Base-by-base conservation (phyloP, 1,140 invertebrate species). In the Coenobita brevimanus region DNA sequence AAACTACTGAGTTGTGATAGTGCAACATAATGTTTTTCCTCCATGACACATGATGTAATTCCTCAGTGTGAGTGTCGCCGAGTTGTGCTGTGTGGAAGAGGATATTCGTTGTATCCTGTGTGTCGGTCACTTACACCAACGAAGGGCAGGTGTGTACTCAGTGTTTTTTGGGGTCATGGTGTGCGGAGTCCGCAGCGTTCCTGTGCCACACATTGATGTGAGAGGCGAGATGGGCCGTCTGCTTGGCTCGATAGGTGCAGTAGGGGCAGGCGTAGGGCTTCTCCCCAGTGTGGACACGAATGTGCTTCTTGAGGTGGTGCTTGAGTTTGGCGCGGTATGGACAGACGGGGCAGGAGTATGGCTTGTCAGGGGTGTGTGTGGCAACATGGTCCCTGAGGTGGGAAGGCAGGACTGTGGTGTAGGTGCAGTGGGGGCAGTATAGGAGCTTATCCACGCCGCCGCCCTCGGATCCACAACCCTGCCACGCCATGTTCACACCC, bases 301-400 rank as follows among this genome's bases (percentile, higher is more conserved):
- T 87, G 33, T 87, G 84, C 30, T 80, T 87, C 38, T 79, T 80
- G 54, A 87, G 38, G 54, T 80, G 60, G 21, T 87, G 57, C 38
- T 87, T 87, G 43, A 75, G 78, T 38, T 54, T 80, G 24, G 62
- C 50, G 27, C 57, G 43, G 67, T 87, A 87, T 46, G 76, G 38
- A 57, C 84, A 87, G 15, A 50, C 54, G 41, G 75, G 41, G 67
- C 84, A 87, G 24, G 75, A 54, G 50, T 64, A 87, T n/a, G 84
- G 84, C 46, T 80, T 87, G 57, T 87, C 84, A 50, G 73, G 73
- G n/a, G 84, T 87, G 76, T 87, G 84, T 50, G 75, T 87, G 41
- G 73, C 54, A 13, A 87, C 43, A 54, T 87, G 84, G 33, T 50
- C 67, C 75, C 50, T 87, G 24, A 79, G 24, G 38, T 87, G 75